These are phyloP conservation scores for Anas bernieri DNA, from an alignment of 2,797 vertebrate species.

Conservation along the genomic window DNA sequence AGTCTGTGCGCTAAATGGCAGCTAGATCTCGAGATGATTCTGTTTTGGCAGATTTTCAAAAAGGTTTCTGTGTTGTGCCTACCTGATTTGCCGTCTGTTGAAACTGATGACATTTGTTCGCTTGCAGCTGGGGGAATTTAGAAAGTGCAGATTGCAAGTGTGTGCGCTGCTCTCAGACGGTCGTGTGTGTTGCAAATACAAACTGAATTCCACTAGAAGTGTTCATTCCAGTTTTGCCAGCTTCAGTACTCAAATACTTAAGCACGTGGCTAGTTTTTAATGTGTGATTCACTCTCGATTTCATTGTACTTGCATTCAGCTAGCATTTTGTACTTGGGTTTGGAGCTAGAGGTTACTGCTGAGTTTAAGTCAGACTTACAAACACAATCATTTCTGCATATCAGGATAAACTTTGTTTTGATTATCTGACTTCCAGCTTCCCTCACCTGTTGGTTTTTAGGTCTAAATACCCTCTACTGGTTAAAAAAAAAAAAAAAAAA, in stretches of 20 bases:
- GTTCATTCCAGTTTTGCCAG: not conserved
- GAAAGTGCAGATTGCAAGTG: slow-evolving; percentile 24
- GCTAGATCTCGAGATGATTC: slow-evolving; percentile 64
- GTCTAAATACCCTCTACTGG: not conserved
- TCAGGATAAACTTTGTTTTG: not conserved
- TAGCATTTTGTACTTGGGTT: not conserved
- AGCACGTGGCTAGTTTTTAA: not conserved
- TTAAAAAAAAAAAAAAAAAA: not conserved
- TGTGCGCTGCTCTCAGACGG: slow-evolving; percentile 37
- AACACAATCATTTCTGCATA: not conserved
- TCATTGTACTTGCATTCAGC: not conserved
- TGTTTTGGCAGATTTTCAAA: slow-evolving; percentile 74
- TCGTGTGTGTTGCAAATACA: not conserved
- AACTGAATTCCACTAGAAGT: slow-evolving; percentile 16
- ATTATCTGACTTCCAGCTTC: not conserved
- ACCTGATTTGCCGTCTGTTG: slow-evolving; percentile 69
- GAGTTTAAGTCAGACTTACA: not conserved
- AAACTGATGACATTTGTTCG: slow-evolving; percentile 70
- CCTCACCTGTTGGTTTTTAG: not conserved
- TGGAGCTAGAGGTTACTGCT: not conserved
- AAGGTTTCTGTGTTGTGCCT: slow-evolving; percentile 67
- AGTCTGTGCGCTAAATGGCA: slow-evolving; percentile 51
- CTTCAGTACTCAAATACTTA: not conserved
- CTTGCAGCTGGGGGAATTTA: slow-evolving; percentile 19
- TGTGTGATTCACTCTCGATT: not conserved